phyloP scores from a whole-genome alignment of 2,797 vertebrate species.

The Catharus ustulatus region DNA sequence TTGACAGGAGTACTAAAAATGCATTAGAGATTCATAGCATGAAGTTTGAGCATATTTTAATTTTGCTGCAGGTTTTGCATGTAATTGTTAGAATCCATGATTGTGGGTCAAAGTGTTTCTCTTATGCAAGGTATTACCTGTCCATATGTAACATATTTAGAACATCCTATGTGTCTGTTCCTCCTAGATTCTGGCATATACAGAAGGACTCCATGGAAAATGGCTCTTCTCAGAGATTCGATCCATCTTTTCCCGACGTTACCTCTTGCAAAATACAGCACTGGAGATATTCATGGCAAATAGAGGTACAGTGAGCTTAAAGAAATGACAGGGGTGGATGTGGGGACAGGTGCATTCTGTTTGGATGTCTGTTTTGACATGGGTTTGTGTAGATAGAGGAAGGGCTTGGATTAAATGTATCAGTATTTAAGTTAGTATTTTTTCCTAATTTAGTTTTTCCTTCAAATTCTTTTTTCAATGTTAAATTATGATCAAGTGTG shows the following conservation, averaged over 20 bases:
- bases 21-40: neutral
- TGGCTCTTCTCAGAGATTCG: conserved; percentile 97
- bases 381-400: neutral
- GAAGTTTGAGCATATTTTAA: neutral
- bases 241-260: conserved; percentile 92
- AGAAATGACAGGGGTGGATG: neutral
- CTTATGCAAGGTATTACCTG: neutral
- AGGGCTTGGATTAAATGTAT: neutral
- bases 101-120: neutral
- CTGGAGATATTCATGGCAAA: conserved; percentile 99
- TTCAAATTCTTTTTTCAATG: neutral
- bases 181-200: conserved; percentile 90
- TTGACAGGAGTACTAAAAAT: neutral
- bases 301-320: conserved; percentile 82
- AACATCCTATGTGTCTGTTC: neutral
- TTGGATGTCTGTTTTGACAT: neutral
- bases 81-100: neutral
- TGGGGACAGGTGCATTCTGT: neutral
- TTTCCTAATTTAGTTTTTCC: neutral
- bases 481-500: neutral
- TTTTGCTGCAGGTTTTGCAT: neutral
- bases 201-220: conserved; percentile 96
- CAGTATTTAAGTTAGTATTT: neutral
- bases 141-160: neutral
- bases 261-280: conserved; percentile 94